Conservation (phyloP, 2,113 vertebrate genomes). For the Cichladusa arquata region DNA sequence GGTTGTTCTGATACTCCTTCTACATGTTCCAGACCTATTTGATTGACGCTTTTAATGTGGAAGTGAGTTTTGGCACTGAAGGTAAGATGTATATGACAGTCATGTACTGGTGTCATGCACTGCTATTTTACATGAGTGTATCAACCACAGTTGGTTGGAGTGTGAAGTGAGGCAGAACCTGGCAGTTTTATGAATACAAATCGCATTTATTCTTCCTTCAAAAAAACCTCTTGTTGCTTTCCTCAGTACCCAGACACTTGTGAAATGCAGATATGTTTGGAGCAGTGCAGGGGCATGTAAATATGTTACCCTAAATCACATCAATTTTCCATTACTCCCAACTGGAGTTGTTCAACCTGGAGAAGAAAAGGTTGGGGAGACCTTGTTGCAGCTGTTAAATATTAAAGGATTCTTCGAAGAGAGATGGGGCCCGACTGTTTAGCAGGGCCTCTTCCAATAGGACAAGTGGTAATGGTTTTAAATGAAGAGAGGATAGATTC, state of each 20-base stretch:
- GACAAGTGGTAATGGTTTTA: not conserved
- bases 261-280: not conserved
- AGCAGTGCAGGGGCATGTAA: not conserved
- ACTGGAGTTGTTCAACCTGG: not conserved
- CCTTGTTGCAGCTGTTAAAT: not conserved
- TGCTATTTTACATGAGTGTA: not conserved
- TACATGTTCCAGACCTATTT: not conserved
- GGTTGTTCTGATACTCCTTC: not conserved
- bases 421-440: not conserved
- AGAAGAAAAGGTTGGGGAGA: not conserved
- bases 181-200: not conserved
- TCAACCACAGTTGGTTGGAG: fast-evolving
- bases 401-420: not conserved
- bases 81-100: not conserved
- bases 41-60: not conserved
- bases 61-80: not conserved
- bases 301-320: not conserved
- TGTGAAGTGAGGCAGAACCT: not conserved
- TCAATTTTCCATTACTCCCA: not conserved
- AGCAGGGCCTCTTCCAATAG: not conserved
- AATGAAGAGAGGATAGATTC: not conserved
- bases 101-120: no score
- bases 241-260: not conserved
- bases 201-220: not conserved
- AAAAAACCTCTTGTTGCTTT: not conserved